Evolutionary conservation across 2,113 vertebrate species (phyloP), one percentile per base, ranked within the genome.

Genomic region (Cygnus atratus): DNA sequence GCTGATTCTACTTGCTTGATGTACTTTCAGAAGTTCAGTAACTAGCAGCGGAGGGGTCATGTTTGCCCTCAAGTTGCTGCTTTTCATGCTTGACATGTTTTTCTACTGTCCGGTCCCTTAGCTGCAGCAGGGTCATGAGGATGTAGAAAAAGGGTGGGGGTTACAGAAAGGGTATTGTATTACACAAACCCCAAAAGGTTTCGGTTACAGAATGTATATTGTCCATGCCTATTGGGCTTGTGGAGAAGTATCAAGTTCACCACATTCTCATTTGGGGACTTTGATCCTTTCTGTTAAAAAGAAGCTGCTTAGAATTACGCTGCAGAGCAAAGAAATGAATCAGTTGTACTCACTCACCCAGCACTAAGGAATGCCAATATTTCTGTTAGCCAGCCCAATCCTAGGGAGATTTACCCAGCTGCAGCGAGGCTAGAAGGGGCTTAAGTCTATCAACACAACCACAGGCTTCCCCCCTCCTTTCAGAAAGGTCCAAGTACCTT

Each of bases 31-130:
- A 97, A 97, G 96, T 97, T 96, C 97, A 92, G 95, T 94, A 94
- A 91, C 89, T 65, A 76, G 96, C 95, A 93, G 96, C 11, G 26
- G 94, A 96, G 82, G 94, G 94, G 96, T 96, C 96, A 96, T 88
- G 94, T 92, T 96, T 93, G 93, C 92, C 95, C 95, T 96, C 94
- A 81, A 94, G 94, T 91, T 94, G 96, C 96, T 92, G 92, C 96
- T 96, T 97, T 96, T 97, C 95, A 97, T 96, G 95, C 97, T 94
- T 96, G 97, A 96, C 93, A 96, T 95, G 95, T 96, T 97, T 96
- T 97, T 86, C 95, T 97, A 96, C 96, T 97, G 96, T 96, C 95
- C 96, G 8, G 95, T 95, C 94, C 92, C 94, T 94, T 78, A 73
- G 92, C 95, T 91, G 92, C 71, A 82, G 61, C 66, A 81, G 95